Base-by-base conservation (phyloP, 2,113 vertebrate species). In the Nannobrachium achirus region DNA sequence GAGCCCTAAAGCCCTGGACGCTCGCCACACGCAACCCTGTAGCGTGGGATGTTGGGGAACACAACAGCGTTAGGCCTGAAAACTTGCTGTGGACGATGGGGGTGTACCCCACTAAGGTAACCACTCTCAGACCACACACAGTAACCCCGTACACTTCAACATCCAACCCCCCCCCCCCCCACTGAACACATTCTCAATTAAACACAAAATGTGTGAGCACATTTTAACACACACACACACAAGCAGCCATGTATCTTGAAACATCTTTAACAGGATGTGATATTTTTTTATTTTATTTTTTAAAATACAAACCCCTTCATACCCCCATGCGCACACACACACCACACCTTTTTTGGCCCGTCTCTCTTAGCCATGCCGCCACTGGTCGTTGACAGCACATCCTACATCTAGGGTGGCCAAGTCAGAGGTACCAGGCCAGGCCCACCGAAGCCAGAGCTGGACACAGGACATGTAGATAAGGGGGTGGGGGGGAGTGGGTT, bases 1-100 rank as follows among this genome's bases (percentile, higher is more conserved):
- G 88, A 89, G 88, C 91, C 91, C 84, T 91, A 90, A 33, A 33
- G 88, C 92, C 91, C 86, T 90, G 90, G 92, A 93, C 89, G 87
- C 88, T 82, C 89, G 87, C 84, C 89, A 88, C 87, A 88, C 84
- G 85, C 89, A 82, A 33, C 77, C 87, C 91, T 89, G 90, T 92
- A 89, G 88, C 89, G 87, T 92, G 92, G 90, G 86, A 91, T 86
- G 91, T n/a, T n/a, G 89, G 90, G 88, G 70, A 88, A 88, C 88
- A 87, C 86, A 91, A 89, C 91, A 91, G 87, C 91, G 86, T 89
- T 89, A 91, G 90, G 90, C 88, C 89, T 89, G 91, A 91, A 92
- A 91, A n/a, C n/a, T 81, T 90, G 89, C 89, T 90, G 85, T 91
- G 92, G 91, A 92, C 87, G 88, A 87, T 88, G 89, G 84, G 25